A percentile compares a stretch with the other conserved stretches of the same genome.
Conservation (phyloP, 2,888 invertebrate genomes). For the Leptopilina myrica region DNA sequence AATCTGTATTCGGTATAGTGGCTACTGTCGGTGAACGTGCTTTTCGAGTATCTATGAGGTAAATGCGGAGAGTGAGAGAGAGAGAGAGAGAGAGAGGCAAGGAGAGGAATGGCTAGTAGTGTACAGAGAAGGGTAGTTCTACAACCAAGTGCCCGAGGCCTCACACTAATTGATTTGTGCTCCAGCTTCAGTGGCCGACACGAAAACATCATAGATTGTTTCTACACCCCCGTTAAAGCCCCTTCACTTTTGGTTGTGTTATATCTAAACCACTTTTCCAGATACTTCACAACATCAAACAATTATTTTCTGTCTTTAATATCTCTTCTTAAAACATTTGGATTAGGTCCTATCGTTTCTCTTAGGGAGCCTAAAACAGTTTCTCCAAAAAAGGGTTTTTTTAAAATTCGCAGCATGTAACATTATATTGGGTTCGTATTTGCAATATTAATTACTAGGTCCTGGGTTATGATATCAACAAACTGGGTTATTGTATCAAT, state of each 20-base stretch:
- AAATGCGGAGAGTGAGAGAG: conserved; percentile 53
- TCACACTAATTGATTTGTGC: conserved; percentile 72
- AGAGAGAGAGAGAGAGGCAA: conserved; percentile 45
- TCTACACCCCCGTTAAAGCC: conserved; percentile 54
- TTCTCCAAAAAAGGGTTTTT: too few relatives aligned
- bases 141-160: conserved; percentile 64
- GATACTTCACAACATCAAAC: background rate
- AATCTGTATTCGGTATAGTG: conserved; percentile 72
- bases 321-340: background rate
- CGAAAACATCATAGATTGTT: conserved; percentile 63
- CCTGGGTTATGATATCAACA: too few relatives aligned
- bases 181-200: conserved; percentile 65
- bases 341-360: too few relatives aligned
- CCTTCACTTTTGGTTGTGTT: conserved; percentile 47
- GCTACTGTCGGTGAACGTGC: conserved; percentile 59
- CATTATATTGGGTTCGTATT: too few relatives aligned
- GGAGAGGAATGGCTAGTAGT: conserved; percentile 52
- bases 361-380: too few relatives aligned
- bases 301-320: background rate
- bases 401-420: too few relatives aligned
- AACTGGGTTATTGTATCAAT: too few relatives aligned
- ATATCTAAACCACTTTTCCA: background rate
- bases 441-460: too few relatives aligned
- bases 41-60: conserved; percentile 31
- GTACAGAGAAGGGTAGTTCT: conserved; percentile 66